Conservation (phyloP, 2,113 vertebrate species). For the Pitta sordida region DNA sequence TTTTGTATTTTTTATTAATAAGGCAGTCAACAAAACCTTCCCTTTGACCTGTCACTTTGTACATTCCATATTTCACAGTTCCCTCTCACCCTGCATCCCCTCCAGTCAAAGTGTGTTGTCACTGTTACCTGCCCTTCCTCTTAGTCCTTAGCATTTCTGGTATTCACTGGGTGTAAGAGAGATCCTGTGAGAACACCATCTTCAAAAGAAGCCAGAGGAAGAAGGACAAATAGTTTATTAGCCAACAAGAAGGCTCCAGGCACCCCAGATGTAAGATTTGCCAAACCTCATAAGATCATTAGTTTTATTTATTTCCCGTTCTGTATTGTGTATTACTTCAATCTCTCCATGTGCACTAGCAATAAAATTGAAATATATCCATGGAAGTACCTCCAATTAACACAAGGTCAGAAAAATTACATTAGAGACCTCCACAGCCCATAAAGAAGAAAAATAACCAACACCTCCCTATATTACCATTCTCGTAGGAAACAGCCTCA, state of each 20-base stretch:
- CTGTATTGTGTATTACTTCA: slow-evolving; percentile 27
- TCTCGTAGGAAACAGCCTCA: background rate
- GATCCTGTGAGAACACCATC: background rate
- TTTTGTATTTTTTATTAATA: background rate
- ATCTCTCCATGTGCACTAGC: slow-evolving; percentile 21
- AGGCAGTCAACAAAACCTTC: background rate
- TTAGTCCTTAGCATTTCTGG: background rate
- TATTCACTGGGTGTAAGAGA: background rate
- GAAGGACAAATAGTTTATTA: slow-evolving; percentile 16
- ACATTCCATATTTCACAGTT: background rate
- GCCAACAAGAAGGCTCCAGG: background rate
- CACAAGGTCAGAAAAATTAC: slow-evolving; percentile 44
- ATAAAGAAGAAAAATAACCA: slow-evolving; percentile 9
- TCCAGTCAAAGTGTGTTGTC: rapidly evolving
- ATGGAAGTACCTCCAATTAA: slow-evolving; percentile 43
- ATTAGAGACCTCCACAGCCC: slow-evolving; percentile 11
- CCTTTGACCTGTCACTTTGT: background rate
- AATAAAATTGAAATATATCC: slow-evolving; percentile 50
- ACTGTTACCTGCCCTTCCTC: background rate
- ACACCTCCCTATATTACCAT: background rate
- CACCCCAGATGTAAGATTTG: background rate
- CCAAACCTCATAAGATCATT: slow-evolving; percentile 20
- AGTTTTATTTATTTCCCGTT: slow-evolving; percentile 39
- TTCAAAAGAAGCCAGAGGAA: background rate
- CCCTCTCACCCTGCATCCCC: background rate